Base-by-base conservation (phyloP, 2,888 invertebrate genomes). In the Drosophila kokeensis region DNA sequence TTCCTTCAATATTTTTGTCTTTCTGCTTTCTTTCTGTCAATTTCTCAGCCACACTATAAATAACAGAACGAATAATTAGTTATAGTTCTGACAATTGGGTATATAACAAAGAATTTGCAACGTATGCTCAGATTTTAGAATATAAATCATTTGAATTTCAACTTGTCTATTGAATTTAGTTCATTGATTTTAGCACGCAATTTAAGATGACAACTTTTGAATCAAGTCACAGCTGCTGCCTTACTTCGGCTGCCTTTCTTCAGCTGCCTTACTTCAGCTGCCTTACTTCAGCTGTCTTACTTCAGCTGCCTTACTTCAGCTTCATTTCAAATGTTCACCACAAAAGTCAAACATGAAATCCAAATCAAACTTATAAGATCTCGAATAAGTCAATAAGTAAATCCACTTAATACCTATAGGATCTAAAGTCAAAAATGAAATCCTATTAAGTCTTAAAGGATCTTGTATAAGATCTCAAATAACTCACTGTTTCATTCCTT, bases 51-150 rank as follows among this genome's bases (percentile, higher is more conserved):
- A 13, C 36, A 40, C 69, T 70, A 50, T 32, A 61, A 57, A 70
- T 70, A 70, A 38, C 61, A 5, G 6, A 8, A 4, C 8, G 52
- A 36, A 61, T 70, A 70, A 70, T 70, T 57, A 45, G 50, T 52
- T 50, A 61, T 34, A 18, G 45, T 7, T 32, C 49, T 15, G 48
- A 60, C 27, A 69, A 50, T 54, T 60, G 49, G 55, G 6, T 40
- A 40, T n/a, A 53, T 48, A n/a, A 18, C 32, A 30, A 54, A 29
- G 34, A 52, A 69, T 52, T 18, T 57, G 24, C 21, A 18, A 50
- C 10, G 8, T 3, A 32, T 42, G 15, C 29, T 24, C 15, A 15
- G 18, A 0, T 30, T 13, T n/a, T 40, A 0, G 38, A 29, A 40
- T 5, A 15, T n/a, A 29, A 38, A 29, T 13, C 11, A 32, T n/a